Evolutionary conservation across 2,113 vertebrate genomes (phyloP), one percentile per base, ranked within the genome.

Genomic region (Myocastor coypus): DNA sequence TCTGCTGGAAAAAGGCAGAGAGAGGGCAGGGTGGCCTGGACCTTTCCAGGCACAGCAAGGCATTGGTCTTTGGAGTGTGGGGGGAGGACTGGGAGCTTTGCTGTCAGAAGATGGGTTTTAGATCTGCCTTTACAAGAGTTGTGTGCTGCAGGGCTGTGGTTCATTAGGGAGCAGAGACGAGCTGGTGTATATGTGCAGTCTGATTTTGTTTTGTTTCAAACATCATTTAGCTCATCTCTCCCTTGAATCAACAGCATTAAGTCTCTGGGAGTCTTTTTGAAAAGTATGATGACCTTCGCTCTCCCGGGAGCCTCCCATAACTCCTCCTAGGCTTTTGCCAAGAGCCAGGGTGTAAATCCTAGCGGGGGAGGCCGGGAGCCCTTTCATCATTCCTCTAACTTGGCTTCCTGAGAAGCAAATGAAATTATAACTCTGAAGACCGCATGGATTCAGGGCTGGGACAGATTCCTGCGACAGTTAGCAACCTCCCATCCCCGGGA

Each of bases 141-240:
- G 34, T 82, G 57, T 87, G 69, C 89, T 91, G 90, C 81, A 69
- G 20, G 89, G 77, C 94, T 96, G 78, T 30, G 28, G 87, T 78
- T 92, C 81, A 40, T 97, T 94, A 94, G 75, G 50, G 71, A 83
- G 46, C 81, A 32, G 40, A 77, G 91, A 2, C 91, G 50, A 96
- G 83, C 6, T 0, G 89, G 40, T 92, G 83, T 14, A 64, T 71
- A 2, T 10, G 16, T 50, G 37, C 57, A 4, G 24, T 73, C 95
- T 78, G 28, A 64, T 78, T 59, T 82, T 87, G 91, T n/a, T 57
- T 71, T 57, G 16, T 57, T 57, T 63, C 26, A 63, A 73, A n/a
- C 57, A 34, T 93, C 55, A 92, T 93, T 89, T 92, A 82, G 91
- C 94, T 78, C 91, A 59, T 92, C 93, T 97, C 73, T 87, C 32